Percentiles rank a stretch among this genome's conserved stretches.
phyloP scores from a whole-genome alignment of 30 jellyfish, hydroid and myxozoan genomes.

The Sanderia malayensis region DNA sequence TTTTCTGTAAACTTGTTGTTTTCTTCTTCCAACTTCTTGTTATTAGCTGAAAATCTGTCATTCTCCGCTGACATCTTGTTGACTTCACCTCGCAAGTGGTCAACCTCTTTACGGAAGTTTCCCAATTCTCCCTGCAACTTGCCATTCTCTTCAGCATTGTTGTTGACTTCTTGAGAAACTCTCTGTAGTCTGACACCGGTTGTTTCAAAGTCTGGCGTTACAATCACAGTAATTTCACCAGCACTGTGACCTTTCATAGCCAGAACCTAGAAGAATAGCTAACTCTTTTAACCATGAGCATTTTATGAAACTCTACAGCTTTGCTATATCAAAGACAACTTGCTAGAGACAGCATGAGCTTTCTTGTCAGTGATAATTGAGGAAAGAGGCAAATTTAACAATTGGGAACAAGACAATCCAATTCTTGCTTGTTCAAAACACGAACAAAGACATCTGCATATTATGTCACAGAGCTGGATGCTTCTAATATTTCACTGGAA shows the following conservation, averaged over 20 bases:
- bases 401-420: no score
- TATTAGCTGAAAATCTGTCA: constrained; percentile 78
- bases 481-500: no score
- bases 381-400: no score
- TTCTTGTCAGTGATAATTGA: no score
- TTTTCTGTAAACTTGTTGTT: constrained; percentile 62
- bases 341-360: no score
- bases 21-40: constrained; percentile 81
- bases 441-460: no score
- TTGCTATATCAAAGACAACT: no score
- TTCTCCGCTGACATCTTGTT: constrained; percentile 72
- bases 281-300: no score
- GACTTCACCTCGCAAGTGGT: constrained; percentile 65
- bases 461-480: no score
- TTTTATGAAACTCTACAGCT: no score
- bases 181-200: constrained; percentile 62
- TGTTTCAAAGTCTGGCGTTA: constrained; percentile 91
- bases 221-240: constrained; percentile 56
- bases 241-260: constrained; percentile 76
- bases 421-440: no score
- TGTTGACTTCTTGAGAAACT: constrained; percentile 58
- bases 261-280: constrained; percentile 58
- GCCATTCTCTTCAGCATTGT: constrained; percentile 68
- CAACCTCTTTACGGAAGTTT: constrained; percentile 64
- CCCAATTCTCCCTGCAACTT: constrained; percentile 72